Base-by-base conservation (phyloP, 2,888 invertebrate species). In the Trisateles emortualis region DNA sequence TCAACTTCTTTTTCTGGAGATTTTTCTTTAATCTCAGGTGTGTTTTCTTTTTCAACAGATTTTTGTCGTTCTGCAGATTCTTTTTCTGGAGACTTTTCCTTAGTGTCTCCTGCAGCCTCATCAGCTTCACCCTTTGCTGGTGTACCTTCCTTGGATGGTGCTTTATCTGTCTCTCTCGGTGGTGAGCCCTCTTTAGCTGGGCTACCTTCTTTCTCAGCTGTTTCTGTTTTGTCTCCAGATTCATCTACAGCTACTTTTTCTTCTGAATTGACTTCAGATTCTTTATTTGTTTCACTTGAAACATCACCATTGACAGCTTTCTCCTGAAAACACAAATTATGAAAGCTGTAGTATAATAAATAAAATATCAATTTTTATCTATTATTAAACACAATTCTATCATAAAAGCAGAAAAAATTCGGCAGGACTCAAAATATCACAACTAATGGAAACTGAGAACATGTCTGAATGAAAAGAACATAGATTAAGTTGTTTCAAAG, bases 271-370 rank as follows among this genome's bases (percentile, higher is more conserved):
- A 75, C 79, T 72, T 76, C 78, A 47, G 59, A 48, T 48, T 70
- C 70, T 40, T 64, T 64, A 61, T 78, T 72, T 38, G 53, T 26
- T 74, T 81, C 81, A 74, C 72, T 74, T 50, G 68, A 77, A 56
- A 81, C 85, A 59, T 87, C 85, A 54, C 93, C 90, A 84, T 90
- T 90, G 16, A 86, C 63, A 67, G 84, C 72, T 59, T 81, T 81
- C 68, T 78, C 76, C 83, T 87, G 76, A 42, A 83, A 83, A 36
- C 35, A 11, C 13, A 29, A 0, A 29, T 13, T n/a, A n/a, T n/a
- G n/a, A n/a, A n/a, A n/a, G n/a, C n/a, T n/a, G n/a, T n/a, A n/a
- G n/a, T n/a, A n/a, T n/a, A n/a, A n/a, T n/a, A n/a, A n/a, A n/a
- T n/a, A n/a, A n/a, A n/a, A n/a, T n/a, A n/a, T n/a, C n/a, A n/a